A percentile compares a stretch with the other conserved stretches of the same genome.
phyloP scores from a whole-genome alignment of 2,797 vertebrate genomes.

The Sternarchorhynchus goeldii region DNA sequence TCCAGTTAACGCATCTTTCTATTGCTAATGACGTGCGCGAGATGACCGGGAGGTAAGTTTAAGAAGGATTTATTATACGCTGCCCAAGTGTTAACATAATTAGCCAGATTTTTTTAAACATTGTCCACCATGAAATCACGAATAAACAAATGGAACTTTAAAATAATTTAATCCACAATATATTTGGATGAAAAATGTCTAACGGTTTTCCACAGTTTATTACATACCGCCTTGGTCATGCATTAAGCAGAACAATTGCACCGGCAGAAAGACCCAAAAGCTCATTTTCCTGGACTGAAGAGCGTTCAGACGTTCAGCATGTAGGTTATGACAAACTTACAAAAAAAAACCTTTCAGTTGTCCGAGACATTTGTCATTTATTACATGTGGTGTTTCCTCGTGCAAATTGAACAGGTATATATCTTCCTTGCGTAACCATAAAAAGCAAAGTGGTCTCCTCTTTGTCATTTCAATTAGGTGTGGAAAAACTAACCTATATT shows the following conservation, averaged over 20 bases:
- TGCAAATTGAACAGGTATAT: neutral
- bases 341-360: conserved; percentile 8
- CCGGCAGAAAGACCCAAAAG: conserved; percentile 38
- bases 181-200: conserved; percentile 37
- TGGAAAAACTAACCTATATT: conserved; percentile 27
- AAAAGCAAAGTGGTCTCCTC: conserved; percentile 17
- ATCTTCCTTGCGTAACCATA: conserved; percentile 21
- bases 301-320: conserved; percentile 15
- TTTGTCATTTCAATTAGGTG: conserved; percentile 25
- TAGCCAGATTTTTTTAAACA: neutral
- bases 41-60: no score
- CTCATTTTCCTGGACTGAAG: conserved; percentile 17
- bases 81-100: no score
- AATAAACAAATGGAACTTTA: conserved; percentile 12
- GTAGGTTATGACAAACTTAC: conserved; percentile 15
- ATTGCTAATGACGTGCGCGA: no score
- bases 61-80: no score
- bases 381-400: neutral
- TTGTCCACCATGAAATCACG: neutral
- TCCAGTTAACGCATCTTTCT: neutral
- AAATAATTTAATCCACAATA: conserved; percentile 52
- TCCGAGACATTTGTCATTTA: neutral
- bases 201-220: conserved; percentile 48
- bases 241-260: conserved; percentile 54
- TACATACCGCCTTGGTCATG: conserved; percentile 55